Base-by-base conservation (phyloP, 1,140 invertebrate genomes). In the Hylaeus anthracinus region DNA sequence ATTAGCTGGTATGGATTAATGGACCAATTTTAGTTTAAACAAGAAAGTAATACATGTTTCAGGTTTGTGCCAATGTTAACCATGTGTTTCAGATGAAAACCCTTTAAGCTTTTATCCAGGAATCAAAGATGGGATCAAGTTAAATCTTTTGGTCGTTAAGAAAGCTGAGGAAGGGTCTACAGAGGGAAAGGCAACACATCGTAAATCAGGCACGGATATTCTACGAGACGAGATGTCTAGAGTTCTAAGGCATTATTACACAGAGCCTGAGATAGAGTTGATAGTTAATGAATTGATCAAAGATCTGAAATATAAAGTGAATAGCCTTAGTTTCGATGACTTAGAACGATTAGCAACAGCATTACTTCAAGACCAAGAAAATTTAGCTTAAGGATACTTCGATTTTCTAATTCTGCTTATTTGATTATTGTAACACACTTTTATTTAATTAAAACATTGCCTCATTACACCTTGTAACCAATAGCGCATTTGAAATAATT, bases 331-430 rank as follows among this genome's bases (percentile, higher is more conserved):
- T 86, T 93, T 90, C 53, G 93, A 94, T 69, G 93, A 94, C 76
- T 72, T 94, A 83, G 93, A 94, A 79, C 91, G 92, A 91, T 87
- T 94, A 88, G 93, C 93, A 3, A 94, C 93, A 6, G 92, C 91
- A 39, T 78, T 93, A 39, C 82, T 93, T 39, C 92, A 93, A 70
- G 93, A 94, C 85, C 92, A 93, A 87, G 92, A 94, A 70, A 91
- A 87, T 72, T 67, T 87, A 87, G 85, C 82, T 84, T 92, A 86
- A 86, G 77, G 55, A 65, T 69, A 55, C 73, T 74, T 63, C 15
- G n/a, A 66, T 82, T 85, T 74, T 83, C 4, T 65, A 82, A 71
- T 85, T 74, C 51, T 64, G 82, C 83, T 80, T 87, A 81, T 72
- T 56, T 67, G 71, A 83, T 85, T 82, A 85, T 72, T 71, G 70